Evolutionary conservation across 1,140 invertebrate species (phyloP), one percentile per base, ranked within the genome.

Genomic region (Trachymyrmex septentrionalis): DNA sequence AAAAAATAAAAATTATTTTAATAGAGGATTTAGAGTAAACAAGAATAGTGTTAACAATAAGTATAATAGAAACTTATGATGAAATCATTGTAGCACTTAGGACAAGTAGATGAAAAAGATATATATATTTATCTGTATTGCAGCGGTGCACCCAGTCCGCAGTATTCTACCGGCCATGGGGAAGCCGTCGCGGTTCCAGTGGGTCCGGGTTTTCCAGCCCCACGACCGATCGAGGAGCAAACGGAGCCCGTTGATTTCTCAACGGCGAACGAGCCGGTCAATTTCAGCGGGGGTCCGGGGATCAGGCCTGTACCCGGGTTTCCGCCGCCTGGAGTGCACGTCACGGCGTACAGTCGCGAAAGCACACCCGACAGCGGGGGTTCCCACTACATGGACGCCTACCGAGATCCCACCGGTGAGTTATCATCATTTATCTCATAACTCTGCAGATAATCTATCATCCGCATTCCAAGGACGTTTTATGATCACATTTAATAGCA

Each of bases 341-440:
- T 95, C 10, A 94, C 96, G 55, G 96, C 95, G 21, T 98, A 98
- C 93, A 98, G 97, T 94, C 96, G 98, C 85, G 97, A 98, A 94
- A 98, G 97, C 50, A 98, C 97, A 57, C 97, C 97, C 12, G 97
- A 98, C 93, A 98, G 97, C 92, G 97, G 97, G 61, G 97, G 97
- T 77, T 97, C 97, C 38, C 98, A 98, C 94, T 98, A 98, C 92
- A 96, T 98, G 94, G 97, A 98, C 93, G 97, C 97, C 69, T 98
- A 98, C 93, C 95, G 97, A 93, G 97, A 98, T 94, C 96, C 97
- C 19, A 97, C 97, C 91, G 97, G 97, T 98, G 94, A 96, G 95
- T 92, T 91, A 90, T 91, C 87, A 86, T 90, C 90, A 59, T 88
- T 88, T 90, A 87, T 88, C 72, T 57, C 63, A 78, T 66, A 86